These are phyloP conservation scores for Drosophila pruinosa DNA, from an alignment of 1,140 invertebrate species.

Conservation along the genomic window DNA sequence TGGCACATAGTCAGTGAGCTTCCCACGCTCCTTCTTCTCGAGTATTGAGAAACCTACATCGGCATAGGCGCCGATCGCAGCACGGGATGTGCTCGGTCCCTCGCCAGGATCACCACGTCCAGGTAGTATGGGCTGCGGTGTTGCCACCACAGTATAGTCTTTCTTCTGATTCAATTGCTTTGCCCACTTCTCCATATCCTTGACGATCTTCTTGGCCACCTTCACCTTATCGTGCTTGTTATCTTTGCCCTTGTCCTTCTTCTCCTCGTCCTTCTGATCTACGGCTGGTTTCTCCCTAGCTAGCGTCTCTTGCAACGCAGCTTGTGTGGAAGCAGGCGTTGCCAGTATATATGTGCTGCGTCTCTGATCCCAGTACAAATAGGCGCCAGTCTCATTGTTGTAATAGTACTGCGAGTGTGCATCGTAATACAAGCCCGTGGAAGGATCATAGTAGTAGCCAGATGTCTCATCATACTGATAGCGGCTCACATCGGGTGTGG, in stretches of 20 bases:
- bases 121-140: slow-evolving; percentile 58
- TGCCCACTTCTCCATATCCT: slow-evolving; percentile 98
- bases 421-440: slow-evolving; percentile 97
- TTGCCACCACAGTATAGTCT: slow-evolving; percentile 85
- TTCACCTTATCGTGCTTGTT: slow-evolving; percentile 93
- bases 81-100: slow-evolving; percentile 67
- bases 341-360: slow-evolving; percentile 92
- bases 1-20: slow-evolving; percentile 50
- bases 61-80: slow-evolving; percentile 86
- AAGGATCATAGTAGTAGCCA: slow-evolving; percentile 98
- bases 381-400: slow-evolving; percentile 94
- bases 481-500: slow-evolving; percentile 93
- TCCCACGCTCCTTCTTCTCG: slow-evolving; percentile 85
- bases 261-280: slow-evolving; percentile 67
- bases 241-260: slow-evolving; percentile 82
- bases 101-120: slow-evolving; percentile 34
- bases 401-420: slow-evolving; percentile 96
- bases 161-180: slow-evolving; percentile 98
- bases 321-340: slow-evolving; percentile 84
- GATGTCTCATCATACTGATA: slow-evolving; percentile 98
- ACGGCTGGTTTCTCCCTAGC: slow-evolving; percentile 42
- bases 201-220: slow-evolving; percentile 98
- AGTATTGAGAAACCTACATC: slow-evolving; percentile 96
- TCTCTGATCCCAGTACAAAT: slow-evolving; percentile 96
- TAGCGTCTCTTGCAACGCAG: slow-evolving; percentile 67